Conservation (phyloP, 2,888 invertebrate genomes). For the Cryptophagus acutangulus region DNA sequence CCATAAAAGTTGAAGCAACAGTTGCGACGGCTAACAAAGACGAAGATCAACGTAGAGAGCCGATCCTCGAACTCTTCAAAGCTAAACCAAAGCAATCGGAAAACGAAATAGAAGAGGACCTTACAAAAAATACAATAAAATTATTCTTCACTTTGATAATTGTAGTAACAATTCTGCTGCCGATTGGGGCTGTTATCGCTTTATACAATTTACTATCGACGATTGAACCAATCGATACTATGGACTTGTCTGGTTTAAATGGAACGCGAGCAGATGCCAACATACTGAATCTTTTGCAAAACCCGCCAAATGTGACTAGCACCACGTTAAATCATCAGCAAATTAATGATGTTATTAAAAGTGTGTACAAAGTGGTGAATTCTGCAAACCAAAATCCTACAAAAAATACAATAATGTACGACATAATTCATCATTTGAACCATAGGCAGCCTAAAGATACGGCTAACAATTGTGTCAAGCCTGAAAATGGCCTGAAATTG, state of each 20-base stretch:
- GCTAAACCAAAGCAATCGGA: slow-evolving; percentile 15
- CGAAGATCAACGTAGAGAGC: slow-evolving; percentile 15
- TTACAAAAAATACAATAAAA: slow-evolving; percentile 12
- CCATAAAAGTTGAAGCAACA: slow-evolving; percentile 6
- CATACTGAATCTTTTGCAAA: slow-evolving; percentile 29
- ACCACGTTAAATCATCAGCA: slow-evolving; percentile 25
- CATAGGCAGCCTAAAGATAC: slow-evolving; percentile 18
- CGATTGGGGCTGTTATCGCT: slow-evolving; percentile 26
- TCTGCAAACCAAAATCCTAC: slow-evolving; percentile 18
- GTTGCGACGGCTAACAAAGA: slow-evolving; percentile 15
- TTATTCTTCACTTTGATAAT: slow-evolving; percentile 17
- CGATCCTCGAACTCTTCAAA: slow-evolving; percentile 25
- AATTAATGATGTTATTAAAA: slow-evolving; percentile 34
- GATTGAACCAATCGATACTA: slow-evolving; percentile 9
- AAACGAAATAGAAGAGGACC: background rate
- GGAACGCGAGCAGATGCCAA: slow-evolving; percentile 19
- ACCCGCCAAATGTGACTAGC: slow-evolving; percentile 31
- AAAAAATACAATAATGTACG: slow-evolving; percentile 26
- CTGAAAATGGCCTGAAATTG: slow-evolving; percentile 29
- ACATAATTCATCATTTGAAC: slow-evolving; percentile 27
- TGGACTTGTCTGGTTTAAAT: slow-evolving; percentile 16
- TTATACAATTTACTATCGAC: slow-evolving; percentile 27
- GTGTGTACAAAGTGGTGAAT: slow-evolving; percentile 38
- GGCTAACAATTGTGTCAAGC: slow-evolving; percentile 17
- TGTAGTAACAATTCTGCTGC: slow-evolving; percentile 27